Conservation (phyloP, 2,888 invertebrate genomes). For the Cheilosia vulpina region DNA sequence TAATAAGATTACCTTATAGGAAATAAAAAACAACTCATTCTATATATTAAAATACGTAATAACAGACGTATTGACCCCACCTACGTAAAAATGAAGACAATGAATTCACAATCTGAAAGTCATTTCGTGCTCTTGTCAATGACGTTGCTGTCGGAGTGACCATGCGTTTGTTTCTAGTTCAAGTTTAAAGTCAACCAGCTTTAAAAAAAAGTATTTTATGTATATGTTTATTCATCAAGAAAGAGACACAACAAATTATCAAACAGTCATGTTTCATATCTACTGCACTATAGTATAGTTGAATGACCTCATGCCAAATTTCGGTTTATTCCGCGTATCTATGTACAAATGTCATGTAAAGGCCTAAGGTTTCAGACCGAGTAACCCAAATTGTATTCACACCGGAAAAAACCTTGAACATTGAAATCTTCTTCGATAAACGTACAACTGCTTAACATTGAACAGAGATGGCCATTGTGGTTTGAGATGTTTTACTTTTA, state of each 20-base stretch:
- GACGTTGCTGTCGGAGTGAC: constrained; percentile 40
- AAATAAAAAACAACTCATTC: no score
- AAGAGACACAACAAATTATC: no score
- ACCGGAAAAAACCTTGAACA: constrained; percentile 58
- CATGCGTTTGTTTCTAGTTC: constrained; percentile 60
- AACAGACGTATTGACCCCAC: no score
- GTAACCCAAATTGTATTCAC: constrained; percentile 58
- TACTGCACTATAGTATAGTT: constrained; percentile 27
- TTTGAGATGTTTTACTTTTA: no score
- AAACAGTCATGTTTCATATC: no score
- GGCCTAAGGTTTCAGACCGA: constrained; percentile 41
- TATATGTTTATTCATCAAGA: constrained; percentile 15
- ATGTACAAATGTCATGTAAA: constrained; percentile 27
- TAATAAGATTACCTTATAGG: no score
- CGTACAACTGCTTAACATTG: neutral
- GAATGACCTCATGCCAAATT: constrained; percentile 48
- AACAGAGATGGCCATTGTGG: no score
- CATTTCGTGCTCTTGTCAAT: constrained; percentile 30
- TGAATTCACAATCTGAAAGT: constrained; percentile 24
- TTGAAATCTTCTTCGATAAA: constrained; percentile 19
- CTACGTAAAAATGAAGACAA: neutral
- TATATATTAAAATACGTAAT: no score
- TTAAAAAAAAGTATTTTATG: constrained; percentile 15
- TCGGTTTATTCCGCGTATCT: constrained; percentile 1
- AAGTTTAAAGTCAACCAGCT: constrained; percentile 72